Percentiles rank a stretch among this genome's conserved stretches.
Conservation (phyloP, 2,888 invertebrate species). For the Andrena trimmerana region DNA sequence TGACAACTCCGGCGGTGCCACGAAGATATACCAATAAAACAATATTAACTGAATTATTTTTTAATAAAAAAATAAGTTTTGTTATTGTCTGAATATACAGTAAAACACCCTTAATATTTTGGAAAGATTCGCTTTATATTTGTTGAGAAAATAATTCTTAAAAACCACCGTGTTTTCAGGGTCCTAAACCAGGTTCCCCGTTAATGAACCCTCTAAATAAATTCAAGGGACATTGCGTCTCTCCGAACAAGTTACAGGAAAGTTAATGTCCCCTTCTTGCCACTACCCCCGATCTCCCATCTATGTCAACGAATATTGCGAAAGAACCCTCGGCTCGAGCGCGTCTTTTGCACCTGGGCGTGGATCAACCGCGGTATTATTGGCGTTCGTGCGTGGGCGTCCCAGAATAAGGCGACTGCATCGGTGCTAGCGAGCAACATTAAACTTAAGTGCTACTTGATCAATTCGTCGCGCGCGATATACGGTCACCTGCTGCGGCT, state of each 20-base stretch:
- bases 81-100: no score
- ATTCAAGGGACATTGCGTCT: constrained; percentile 5
- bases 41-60: no score
- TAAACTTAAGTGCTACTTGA: constrained; percentile 80
- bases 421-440: constrained; percentile 38
- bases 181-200: no score
- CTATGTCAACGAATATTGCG: constrained; percentile 55
- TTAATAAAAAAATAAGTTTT: no score
- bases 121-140: no score
- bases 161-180: no score
- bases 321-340: constrained; percentile 59
- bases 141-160: no score
- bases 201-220: no score
- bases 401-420: constrained; percentile 57
- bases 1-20: no score
- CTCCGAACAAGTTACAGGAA: constrained; percentile 38
- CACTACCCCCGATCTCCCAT: background rate
- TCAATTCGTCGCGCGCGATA: constrained; percentile 75
- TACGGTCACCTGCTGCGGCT: constrained; percentile 52
- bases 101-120: no score
- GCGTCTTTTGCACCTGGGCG: constrained; percentile 69
- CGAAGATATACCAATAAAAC: no score
- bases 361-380: constrained; percentile 70
- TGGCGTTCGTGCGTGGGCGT: constrained; percentile 51
- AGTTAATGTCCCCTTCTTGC: constrained; percentile 56